Percentiles rank a stretch among this genome's conserved stretches.
Evolutionary conservation across 2,888 invertebrate genomes (phyloP).

Genomic region (Cephus pygmeus): DNA sequence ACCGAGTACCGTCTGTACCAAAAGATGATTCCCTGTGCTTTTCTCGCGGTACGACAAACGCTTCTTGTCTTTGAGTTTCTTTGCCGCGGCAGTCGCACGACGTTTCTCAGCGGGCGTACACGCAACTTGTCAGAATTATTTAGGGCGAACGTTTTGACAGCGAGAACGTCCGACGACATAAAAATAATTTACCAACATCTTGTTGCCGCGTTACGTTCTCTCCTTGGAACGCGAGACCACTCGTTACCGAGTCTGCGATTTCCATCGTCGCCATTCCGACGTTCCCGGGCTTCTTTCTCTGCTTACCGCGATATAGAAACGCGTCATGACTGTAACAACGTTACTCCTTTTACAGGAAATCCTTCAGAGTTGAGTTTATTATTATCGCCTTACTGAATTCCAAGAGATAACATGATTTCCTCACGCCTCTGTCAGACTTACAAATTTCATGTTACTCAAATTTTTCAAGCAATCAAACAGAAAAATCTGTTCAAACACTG

Average conservation of each 20-base stretch:
- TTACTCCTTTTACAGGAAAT: not conserved
- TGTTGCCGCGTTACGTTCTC: not conserved
- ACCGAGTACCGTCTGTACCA: not conserved
- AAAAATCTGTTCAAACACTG: not conserved
- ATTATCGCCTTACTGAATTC: not conserved
- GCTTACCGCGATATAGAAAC: not conserved
- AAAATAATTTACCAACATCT: slow-evolving; percentile 23
- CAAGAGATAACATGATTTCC: not conserved
- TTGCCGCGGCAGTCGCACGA: not conserved
- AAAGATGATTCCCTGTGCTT: not conserved
- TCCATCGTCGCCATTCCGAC: not conserved
- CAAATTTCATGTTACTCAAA: not conserved
- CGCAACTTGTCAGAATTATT: slow-evolving; percentile 12
- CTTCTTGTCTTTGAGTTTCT: not conserved
- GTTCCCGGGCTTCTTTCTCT: not conserved
- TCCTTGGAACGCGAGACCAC: not conserved
- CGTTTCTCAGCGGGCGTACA: slow-evolving; percentile 4
- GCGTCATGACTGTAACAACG: not conserved
- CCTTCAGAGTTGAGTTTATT: not conserved
- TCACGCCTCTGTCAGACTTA: not conserved
- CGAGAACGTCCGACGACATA: slow-evolving; percentile 7
- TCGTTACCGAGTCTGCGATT: not conserved
- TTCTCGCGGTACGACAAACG: not conserved
- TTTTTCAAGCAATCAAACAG: not conserved
- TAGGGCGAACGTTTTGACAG: slow-evolving; percentile 5